These are phyloP conservation scores for Thamnaconus septentrionalis DNA, from an alignment of 2,113 vertebrate genomes.

Conservation along the genomic window DNA sequence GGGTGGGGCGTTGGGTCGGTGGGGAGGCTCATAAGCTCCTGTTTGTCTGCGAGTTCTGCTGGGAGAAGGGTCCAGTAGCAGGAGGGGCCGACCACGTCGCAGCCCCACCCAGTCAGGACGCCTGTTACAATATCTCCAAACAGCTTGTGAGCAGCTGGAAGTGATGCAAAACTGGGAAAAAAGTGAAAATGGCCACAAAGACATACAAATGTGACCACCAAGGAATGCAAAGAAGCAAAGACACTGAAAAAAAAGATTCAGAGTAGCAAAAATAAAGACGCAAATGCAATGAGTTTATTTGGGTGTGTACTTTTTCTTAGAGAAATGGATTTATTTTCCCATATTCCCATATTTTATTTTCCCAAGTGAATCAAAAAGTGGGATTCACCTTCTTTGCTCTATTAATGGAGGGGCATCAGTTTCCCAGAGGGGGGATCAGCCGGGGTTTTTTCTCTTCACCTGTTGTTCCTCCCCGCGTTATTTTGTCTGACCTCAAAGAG, in stretches of 20 bases:
- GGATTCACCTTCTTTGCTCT: background rate
- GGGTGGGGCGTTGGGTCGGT: too few relatives aligned
- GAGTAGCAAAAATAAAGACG: background rate
- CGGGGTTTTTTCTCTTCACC: background rate
- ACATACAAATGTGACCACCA: background rate
- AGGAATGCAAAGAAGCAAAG: too few relatives aligned
- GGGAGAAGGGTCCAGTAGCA: conserved; percentile 32
- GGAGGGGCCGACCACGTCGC: background rate
- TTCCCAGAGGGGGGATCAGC: conserved; percentile 13
- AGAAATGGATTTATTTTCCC: too few relatives aligned
- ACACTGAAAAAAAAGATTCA: background rate
- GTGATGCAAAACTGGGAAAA: too few relatives aligned
- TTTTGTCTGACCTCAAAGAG: conserved; percentile 36
- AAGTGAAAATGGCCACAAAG: background rate
- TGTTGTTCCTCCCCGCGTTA: conserved; percentile 12
- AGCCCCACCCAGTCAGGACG: background rate
- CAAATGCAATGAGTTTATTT: background rate
- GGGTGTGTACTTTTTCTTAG: background rate
- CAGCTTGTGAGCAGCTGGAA: too few relatives aligned
- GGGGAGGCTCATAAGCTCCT: too few relatives aligned
- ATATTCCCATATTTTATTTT: too few relatives aligned
- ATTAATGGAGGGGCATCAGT: background rate
- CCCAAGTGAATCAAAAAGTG: too few relatives aligned
- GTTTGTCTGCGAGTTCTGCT: background rate
- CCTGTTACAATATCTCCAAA: too few relatives aligned